phyloP scores from a whole-genome alignment of 2,888 invertebrate genomes.

The Chalcis sispes region DNA sequence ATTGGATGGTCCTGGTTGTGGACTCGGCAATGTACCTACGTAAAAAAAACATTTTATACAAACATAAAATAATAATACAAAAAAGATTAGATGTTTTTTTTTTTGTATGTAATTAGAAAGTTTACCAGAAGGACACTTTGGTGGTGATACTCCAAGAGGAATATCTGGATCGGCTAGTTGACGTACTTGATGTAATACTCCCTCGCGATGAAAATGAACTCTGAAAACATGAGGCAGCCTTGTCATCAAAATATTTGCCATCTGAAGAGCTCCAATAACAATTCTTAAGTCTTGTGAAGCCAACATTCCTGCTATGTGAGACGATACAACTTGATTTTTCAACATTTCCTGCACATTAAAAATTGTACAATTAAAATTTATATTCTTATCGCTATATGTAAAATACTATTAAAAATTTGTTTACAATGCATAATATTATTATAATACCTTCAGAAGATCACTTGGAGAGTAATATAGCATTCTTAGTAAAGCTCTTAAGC shows the following conservation, averaged over 20 bases:
- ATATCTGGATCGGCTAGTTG: conserved; percentile 85
- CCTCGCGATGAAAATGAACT: conserved; percentile 96
- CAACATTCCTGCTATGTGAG: conserved; percentile 99
- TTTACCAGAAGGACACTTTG: conserved; percentile 75
- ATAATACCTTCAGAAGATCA: conserved; percentile 84
- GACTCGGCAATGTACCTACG: conserved; percentile 74
- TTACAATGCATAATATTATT: neutral
- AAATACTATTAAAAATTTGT: neutral
- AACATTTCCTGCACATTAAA: conserved; percentile 76
- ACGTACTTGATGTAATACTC: conserved; percentile 94
- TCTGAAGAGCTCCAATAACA: conserved; percentile 96
- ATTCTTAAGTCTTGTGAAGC: conserved; percentile 97
- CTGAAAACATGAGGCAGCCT: conserved; percentile 97
- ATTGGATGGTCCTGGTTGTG: conserved; percentile 75
- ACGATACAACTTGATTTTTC: conserved; percentile 89
- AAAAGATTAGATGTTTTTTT: neutral
- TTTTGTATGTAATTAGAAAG: conserved; percentile 20
- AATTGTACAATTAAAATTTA: neutral
- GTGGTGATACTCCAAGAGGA: conserved; percentile 77
- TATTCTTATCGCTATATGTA: neutral
- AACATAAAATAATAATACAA: neutral
- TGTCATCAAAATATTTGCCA: conserved; percentile 97
- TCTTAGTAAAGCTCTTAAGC: conserved; percentile 94
- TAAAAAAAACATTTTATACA: conserved; percentile 5
- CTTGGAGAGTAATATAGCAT: conserved; percentile 97